These are phyloP conservation scores for Percina caprodes DNA, from an alignment of 2,113 vertebrate genomes.

Conservation along the genomic window DNA sequence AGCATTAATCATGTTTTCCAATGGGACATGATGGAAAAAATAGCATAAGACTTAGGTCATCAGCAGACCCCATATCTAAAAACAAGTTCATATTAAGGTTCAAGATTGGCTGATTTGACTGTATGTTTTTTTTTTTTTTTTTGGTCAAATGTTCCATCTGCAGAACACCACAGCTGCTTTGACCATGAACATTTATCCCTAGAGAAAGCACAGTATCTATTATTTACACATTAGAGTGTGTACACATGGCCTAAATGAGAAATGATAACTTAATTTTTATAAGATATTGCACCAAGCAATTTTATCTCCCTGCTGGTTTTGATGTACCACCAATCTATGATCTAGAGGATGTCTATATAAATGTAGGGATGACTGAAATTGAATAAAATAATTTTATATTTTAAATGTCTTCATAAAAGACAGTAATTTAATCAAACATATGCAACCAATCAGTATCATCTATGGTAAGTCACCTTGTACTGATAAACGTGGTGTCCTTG, in stretches of 20 bases:
- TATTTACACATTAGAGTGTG: neutral
- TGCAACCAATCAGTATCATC: neutral
- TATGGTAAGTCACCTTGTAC: neutral
- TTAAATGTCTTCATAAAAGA: neutral
- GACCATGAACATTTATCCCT: neutral
- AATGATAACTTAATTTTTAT: conserved; percentile 4
- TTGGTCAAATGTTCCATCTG: conserved; percentile 8
- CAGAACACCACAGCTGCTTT: conserved; percentile 11
- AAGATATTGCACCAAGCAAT: neutral
- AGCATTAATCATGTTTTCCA: neutral
- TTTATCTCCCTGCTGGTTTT: neutral
- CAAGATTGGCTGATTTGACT: neutral
- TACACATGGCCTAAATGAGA: conserved; percentile 4
- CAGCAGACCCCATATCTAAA: neutral
- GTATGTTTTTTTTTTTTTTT: neutral
- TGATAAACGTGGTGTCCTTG: neutral
- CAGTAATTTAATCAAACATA: neutral
- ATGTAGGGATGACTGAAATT: neutral
- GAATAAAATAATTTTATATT: neutral
- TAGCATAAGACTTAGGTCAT: neutral
- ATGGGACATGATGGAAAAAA: neutral
- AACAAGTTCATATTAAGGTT: neutral
- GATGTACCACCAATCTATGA: neutral
- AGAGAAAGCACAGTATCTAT: conserved; percentile 8
- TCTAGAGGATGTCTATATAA: neutral